Percentiles rank a stretch among this genome's conserved stretches.
These are phyloP conservation scores for Cistogaster globosa DNA, from an alignment of 2,888 invertebrate genomes.

Conservation along the genomic window DNA sequence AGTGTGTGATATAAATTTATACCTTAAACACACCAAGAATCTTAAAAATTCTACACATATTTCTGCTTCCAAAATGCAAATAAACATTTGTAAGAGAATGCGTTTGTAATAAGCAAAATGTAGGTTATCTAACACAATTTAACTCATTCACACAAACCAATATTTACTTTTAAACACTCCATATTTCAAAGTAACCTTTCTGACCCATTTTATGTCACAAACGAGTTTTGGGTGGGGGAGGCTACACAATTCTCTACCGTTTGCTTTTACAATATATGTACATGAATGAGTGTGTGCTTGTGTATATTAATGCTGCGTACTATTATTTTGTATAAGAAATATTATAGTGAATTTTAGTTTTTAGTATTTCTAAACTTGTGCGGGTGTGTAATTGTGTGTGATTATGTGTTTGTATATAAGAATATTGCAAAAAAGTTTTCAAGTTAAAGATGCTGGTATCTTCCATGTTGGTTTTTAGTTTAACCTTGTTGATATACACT, in stretches of 20 bases:
- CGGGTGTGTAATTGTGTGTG: not conserved
- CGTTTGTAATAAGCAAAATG: conserved; percentile 12
- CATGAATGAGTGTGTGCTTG: too few relatives aligned
- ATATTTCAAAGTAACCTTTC: conserved; percentile 16
- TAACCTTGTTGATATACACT: conserved; percentile 27
- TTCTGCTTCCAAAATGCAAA: conserved; percentile 40
- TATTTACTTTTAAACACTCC: conserved; percentile 14
- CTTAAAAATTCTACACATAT: conserved; percentile 28
- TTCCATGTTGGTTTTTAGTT: conserved; percentile 18
- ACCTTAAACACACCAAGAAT: conserved; percentile 31
- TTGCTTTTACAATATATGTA: not conserved
- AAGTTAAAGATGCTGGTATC: conserved; percentile 44
- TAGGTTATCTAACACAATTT: conserved; percentile 23
- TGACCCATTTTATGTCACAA: conserved; percentile 19
- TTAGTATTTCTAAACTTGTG: not conserved
- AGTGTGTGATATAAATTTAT: conserved; percentile 25
- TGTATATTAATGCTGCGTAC: not conserved
- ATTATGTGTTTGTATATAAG: not conserved
- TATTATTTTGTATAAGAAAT: not conserved
- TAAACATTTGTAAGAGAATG: conserved; percentile 13
- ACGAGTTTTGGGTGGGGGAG: not conserved
- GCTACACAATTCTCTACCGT: not conserved
- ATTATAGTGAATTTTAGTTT: not conserved
- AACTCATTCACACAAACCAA: not conserved
- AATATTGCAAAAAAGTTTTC: not conserved